Percentiles rank a stretch among this genome's conserved stretches.
These are phyloP conservation scores for Emydoidea blandingii DNA, from an alignment of 2,797 vertebrate species.

Conservation along the genomic window DNA sequence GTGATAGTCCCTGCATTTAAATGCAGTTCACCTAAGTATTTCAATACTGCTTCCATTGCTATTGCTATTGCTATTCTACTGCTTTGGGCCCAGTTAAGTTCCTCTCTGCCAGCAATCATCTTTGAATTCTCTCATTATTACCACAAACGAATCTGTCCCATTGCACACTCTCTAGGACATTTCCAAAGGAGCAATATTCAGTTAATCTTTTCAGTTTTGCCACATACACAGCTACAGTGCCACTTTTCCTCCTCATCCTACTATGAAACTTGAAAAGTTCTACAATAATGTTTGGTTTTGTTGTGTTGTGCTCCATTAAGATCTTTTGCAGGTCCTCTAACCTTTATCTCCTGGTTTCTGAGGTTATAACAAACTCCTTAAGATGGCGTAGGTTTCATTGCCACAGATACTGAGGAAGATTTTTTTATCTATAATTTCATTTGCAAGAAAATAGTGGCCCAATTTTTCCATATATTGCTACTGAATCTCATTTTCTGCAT, in stretches of 20 bases:
- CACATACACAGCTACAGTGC: background rate
- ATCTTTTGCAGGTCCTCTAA: background rate
- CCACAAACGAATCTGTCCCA: too few species aligned
- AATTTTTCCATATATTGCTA: too few species aligned
- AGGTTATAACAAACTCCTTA: too few species aligned
- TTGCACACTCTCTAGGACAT: background rate
- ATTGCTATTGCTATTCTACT: too few species aligned
- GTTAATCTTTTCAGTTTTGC: background rate
- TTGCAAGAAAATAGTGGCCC: too few species aligned
- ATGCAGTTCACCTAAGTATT: too few species aligned
- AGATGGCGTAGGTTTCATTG: too few species aligned
- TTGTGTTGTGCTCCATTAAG: background rate
- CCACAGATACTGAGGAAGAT: too few species aligned
- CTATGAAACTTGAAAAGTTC: background rate
- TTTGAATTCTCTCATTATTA: background rate
- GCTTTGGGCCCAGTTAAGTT: background rate
- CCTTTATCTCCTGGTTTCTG: background rate
- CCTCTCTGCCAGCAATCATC: background rate
- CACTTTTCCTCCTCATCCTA: background rate
- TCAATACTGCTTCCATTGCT: too few species aligned
- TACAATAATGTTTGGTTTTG: background rate
- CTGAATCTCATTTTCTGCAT: too few species aligned
- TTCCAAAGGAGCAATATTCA: background rate
- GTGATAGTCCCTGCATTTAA: too few species aligned
- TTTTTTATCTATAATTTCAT: too few species aligned